phyloP scores from a whole-genome alignment of 2,888 invertebrate species.

The Drosophila mulleri region DNA sequence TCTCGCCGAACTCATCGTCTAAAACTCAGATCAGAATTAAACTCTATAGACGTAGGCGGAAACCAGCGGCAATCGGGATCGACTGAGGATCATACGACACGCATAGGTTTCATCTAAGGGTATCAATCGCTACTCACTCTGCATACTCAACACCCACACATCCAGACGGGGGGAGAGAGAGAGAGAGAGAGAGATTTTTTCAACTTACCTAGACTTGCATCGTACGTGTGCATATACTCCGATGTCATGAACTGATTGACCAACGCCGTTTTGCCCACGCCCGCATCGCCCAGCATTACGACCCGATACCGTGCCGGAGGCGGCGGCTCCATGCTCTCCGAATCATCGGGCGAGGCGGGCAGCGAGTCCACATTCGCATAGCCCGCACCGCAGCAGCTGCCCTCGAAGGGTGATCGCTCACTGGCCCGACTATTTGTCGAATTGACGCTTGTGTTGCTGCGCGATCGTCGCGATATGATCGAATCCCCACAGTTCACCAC shows the following conservation, averaged over 20 bases:
- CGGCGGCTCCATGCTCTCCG: slow-evolving; percentile 87
- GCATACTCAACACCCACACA: slow-evolving; percentile 8
- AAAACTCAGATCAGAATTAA: slow-evolving; percentile 86
- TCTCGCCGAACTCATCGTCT: slow-evolving; percentile 97
- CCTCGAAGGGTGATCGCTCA: slow-evolving; percentile 94
- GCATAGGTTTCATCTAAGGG: slow-evolving; percentile 68
- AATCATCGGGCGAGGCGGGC: slow-evolving; percentile 90
- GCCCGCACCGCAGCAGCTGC: slow-evolving; percentile 93
- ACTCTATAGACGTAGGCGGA: slow-evolving; percentile 81
- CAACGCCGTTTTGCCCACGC: slow-evolving; percentile 95
- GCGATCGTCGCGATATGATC: slow-evolving; percentile 92
- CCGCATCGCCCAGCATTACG: slow-evolving; percentile 92
- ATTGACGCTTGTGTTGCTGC: slow-evolving; percentile 95
- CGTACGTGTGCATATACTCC: slow-evolving; percentile 97
- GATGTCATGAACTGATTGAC: slow-evolving; percentile 98
- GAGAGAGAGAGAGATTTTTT: slow-evolving; percentile 3
- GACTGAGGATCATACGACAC: slow-evolving; percentile 57
- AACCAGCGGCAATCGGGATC: slow-evolving; percentile 59
- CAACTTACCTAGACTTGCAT: slow-evolving; percentile 93
- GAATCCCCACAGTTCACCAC: slow-evolving; percentile 96
- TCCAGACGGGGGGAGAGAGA: background rate
- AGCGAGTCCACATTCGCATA: slow-evolving; percentile 92
- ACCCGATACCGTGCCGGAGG: slow-evolving; percentile 89
- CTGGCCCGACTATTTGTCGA: slow-evolving; percentile 93
- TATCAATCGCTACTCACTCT: slow-evolving; percentile 58